phyloP scores from a whole-genome alignment of 2,888 invertebrate species.

The Andricus quercusramuli region DNA sequence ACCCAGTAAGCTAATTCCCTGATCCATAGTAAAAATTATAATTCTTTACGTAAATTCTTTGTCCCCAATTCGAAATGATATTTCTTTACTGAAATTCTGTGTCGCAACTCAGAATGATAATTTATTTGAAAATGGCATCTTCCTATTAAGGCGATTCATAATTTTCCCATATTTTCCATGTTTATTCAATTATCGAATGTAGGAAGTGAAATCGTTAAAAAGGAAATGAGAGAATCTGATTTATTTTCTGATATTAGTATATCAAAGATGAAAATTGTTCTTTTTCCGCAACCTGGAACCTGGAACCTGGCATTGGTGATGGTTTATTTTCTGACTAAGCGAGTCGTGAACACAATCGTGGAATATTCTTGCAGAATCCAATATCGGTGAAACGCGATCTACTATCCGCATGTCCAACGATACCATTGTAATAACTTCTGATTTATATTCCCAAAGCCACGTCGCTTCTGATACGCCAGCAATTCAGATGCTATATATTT shows the following conservation, averaged over 20 bases:
- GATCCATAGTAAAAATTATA: too few relatives aligned
- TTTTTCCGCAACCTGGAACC: neutral
- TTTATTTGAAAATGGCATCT: too few relatives aligned
- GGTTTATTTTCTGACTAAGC: conserved; percentile 36
- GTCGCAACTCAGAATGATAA: too few relatives aligned
- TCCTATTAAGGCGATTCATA: neutral
- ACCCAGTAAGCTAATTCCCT: too few relatives aligned
- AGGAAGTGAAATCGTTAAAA: neutral
- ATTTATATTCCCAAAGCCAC: conserved; percentile 37
- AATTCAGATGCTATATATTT: conserved; percentile 19
- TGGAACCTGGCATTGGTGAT: neutral
- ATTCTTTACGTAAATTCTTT: too few relatives aligned
- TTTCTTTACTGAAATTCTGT: too few relatives aligned
- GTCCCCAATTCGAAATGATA: too few relatives aligned
- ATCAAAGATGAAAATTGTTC: conserved; percentile 4
- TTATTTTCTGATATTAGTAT: conserved; percentile 8
- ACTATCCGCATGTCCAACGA: conserved; percentile 37
- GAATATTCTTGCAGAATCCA: conserved; percentile 35
- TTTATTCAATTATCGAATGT: neutral
- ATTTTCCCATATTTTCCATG: neutral
- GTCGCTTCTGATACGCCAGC: conserved; percentile 38
- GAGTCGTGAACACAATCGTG: conserved; percentile 34
- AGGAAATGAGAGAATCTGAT: neutral
- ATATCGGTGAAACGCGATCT: conserved; percentile 38
- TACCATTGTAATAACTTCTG: conserved; percentile 42